Base-by-base conservation (phyloP, 2,113 vertebrate species). In the Setophaga petechia region DNA sequence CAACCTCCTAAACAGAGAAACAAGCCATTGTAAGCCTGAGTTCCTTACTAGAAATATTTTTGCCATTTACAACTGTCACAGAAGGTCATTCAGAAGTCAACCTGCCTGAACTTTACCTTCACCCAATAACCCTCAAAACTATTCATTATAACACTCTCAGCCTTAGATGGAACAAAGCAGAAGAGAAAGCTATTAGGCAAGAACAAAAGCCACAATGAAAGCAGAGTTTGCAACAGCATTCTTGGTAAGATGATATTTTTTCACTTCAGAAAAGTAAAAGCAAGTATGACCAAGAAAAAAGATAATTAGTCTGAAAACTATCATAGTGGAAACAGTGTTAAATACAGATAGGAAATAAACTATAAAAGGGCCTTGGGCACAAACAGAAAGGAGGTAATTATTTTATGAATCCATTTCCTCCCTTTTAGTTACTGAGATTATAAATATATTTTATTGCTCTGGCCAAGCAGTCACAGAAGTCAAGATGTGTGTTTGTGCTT, bases 101-200 rank as follows among this genome's bases (percentile, higher is more conserved):
- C 77, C 27, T 95, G 67, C 24, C 52, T 96, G 95, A 97, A 94
- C 71, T 91, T 95, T 91, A 92, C 72, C 66, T 96, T 95, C 92
- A 91, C 77, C 55, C 62, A 89, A 33, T 95, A 92, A 86, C 87
- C 59, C 52, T 52, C 37, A 65, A 51, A 94, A 51, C 46, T 77
- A 81, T 73, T 67, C 52, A 49, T 92, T 78, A 46, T 54, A 93
- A 55, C 67, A 61, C 31, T 80, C 76, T 78, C 89, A 87, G 23
- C 37, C 24, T 84, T 62, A 33, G 9, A 39, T 39, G 19, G 69
- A 90, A 65, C 4, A 8, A 93, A 90, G 22, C 24, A 68, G 41
- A 73, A 65, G 86, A 88, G n/a, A 67, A 90, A 67, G 20, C 37
- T 66, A 35, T 41, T 71, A 65, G 27, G 16, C 15, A 65, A 62